Conservation (phyloP, 2,113 vertebrate species). For the Budorcas taxicolor region DNA sequence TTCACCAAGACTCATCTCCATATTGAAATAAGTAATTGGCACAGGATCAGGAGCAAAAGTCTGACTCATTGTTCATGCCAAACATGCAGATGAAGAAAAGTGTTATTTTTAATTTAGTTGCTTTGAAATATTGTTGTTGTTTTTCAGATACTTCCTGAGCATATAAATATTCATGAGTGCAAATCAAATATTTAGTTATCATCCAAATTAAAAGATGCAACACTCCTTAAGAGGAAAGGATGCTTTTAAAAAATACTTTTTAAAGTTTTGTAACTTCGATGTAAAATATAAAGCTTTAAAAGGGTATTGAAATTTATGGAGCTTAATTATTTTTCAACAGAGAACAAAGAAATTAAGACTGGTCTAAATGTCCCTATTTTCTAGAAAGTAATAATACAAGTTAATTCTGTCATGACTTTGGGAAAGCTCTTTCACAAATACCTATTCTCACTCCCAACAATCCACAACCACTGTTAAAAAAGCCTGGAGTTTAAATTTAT, state of each 20-base stretch:
- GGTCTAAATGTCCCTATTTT: conserved; percentile 74
- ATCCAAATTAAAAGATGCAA: conserved; percentile 65
- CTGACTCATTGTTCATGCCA: neutral
- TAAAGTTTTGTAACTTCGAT: conserved; percentile 61
- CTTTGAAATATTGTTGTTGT: conserved; percentile 41
- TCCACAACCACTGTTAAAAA: neutral
- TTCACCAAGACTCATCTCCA: neutral
- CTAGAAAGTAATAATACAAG: conserved; percentile 74
- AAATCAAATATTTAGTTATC: conserved; percentile 66
- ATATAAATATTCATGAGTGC: conserved; percentile 77
- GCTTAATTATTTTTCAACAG: conserved; percentile 61
- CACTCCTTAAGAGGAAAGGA: conserved; percentile 59
- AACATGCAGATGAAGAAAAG: neutral
- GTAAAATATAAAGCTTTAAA: conserved; percentile 70
- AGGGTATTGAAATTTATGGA: conserved; percentile 54
- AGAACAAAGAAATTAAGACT: conserved; percentile 68
- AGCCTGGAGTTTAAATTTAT: conserved; percentile 59
- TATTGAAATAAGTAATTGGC: neutral
- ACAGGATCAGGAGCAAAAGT: neutral
- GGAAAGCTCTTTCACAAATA: conserved; percentile 62
- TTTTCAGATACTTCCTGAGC: neutral
- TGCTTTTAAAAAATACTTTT: conserved; percentile 69
- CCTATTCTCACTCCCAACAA: neutral
- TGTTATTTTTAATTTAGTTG: conserved; percentile 39
- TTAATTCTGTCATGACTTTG: conserved; percentile 74